A percentile compares a stretch with the other conserved stretches of the same genome.
Conservation (phyloP, 2,797 vertebrate species). For the Pipistrellus pipistrellus region DNA sequence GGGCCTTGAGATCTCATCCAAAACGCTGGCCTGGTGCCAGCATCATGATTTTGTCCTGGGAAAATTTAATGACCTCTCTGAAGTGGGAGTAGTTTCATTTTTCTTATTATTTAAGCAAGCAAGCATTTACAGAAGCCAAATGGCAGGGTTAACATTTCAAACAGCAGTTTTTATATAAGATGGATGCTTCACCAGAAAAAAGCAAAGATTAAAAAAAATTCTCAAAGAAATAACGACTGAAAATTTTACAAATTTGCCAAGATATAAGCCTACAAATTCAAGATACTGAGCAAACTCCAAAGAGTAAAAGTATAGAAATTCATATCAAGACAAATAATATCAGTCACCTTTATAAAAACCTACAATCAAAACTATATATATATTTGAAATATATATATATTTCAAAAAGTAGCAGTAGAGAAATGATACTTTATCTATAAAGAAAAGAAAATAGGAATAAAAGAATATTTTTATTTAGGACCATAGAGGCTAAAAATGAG, state of each 20-base stretch:
- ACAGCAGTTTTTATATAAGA: too few relatives aligned
- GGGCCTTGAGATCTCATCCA: too few relatives aligned
- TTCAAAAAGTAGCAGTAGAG: not conserved
- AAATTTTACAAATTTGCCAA: constrained; percentile 20
- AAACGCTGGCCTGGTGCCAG: too few relatives aligned
- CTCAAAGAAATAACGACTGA: not conserved
- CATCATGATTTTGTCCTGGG: too few relatives aligned
- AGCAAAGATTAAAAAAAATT: not conserved
- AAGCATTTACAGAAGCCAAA: too few relatives aligned
- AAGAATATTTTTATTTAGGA: not conserved
- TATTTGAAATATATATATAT: too few relatives aligned
- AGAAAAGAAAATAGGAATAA: not conserved
- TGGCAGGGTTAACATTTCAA: too few relatives aligned
- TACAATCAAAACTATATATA: not conserved
- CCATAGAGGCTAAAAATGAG: not conserved
- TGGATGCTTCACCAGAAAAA: too few relatives aligned
- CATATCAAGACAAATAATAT: not conserved
- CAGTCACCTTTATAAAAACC: not conserved
- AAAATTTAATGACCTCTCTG: too few relatives aligned
- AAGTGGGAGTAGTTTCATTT: too few relatives aligned
- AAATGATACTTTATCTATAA: not conserved
- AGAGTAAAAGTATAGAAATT: constrained; percentile 19
- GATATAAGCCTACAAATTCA: not conserved
- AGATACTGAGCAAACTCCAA: not conserved
- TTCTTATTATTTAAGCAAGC: too few relatives aligned